These are phyloP conservation scores for Synanthedon vespiformis DNA, from an alignment of 2,888 invertebrate genomes.

Conservation along the genomic window DNA sequence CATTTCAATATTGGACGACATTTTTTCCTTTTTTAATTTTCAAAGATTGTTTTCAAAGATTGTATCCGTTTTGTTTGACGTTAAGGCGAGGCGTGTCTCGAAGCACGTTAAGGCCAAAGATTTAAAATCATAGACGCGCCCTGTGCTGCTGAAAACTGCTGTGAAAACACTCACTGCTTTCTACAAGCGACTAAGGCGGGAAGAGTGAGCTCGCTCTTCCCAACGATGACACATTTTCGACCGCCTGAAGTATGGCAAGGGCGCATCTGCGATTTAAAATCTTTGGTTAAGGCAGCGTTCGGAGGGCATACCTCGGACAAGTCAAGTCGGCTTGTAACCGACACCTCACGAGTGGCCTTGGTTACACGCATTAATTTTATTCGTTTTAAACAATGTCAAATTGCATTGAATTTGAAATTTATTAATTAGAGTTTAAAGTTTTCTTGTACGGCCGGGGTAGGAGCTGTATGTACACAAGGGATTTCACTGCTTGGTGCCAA, in stretches of 20 bases:
- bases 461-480: slow-evolving; percentile 41
- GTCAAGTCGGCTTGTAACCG: slow-evolving; percentile 63
- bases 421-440: slow-evolving; percentile 47
- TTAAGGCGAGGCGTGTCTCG: slow-evolving; percentile 33
- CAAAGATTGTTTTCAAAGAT: slow-evolving; percentile 1
- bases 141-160: too few relatives aligned
- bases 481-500: slow-evolving; percentile 30
- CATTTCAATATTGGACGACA: slow-evolving; percentile 13
- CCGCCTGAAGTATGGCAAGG: too few relatives aligned
- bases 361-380: slow-evolving; percentile 51
- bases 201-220: too few relatives aligned
- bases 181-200: too few relatives aligned
- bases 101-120: slow-evolving; percentile 37
- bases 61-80: slow-evolving; percentile 21
- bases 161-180: too few relatives aligned
- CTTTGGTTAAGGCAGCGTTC: neutral
- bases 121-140: too few relatives aligned
- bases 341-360: slow-evolving; percentile 44
- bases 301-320: slow-evolving; percentile 39
- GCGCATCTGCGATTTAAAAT: too few relatives aligned
- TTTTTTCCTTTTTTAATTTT: slow-evolving; percentile 1
- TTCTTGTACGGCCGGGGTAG: slow-evolving; percentile 50
- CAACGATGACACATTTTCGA: too few relatives aligned
- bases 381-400: slow-evolving; percentile 46
- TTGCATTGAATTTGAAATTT: slow-evolving; percentile 31